phyloP scores from a whole-genome alignment of 2,113 vertebrate genomes.

The Ptychochromis oligacanthus region DNA sequence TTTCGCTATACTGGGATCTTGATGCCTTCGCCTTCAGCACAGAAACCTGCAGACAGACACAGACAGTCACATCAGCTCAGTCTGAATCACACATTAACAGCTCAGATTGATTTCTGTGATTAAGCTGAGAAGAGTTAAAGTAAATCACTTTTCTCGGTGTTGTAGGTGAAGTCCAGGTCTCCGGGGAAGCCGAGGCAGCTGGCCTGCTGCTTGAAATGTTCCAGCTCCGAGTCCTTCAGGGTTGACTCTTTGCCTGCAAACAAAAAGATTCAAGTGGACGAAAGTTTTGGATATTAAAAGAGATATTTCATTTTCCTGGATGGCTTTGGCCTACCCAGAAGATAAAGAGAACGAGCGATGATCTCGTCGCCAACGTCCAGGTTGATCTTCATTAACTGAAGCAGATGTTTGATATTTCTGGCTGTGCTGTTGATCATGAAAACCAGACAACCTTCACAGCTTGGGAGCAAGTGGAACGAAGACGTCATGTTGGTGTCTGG shows the following conservation, averaged over 20 bases:
- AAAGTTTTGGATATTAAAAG: not conserved
- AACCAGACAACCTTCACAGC: not conserved
- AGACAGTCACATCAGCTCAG: not conserved
- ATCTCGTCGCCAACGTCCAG: accelerated
- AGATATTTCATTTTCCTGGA: too few species aligned
- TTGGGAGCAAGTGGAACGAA: not conserved
- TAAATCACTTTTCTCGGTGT: conserved; percentile 29
- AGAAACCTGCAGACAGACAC: conserved; percentile 37
- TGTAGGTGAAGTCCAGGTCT: conserved; percentile 31
- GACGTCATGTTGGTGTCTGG: not conserved
- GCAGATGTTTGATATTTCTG: accelerated
- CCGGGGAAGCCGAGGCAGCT: conserved; percentile 40
- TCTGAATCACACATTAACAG: not conserved
- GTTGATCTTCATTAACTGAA: accelerated
- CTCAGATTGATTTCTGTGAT: not conserved
- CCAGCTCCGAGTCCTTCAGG: conserved; percentile 29
- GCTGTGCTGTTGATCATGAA: not conserved
- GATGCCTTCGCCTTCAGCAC: conserved; percentile 18
- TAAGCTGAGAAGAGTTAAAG: not conserved
- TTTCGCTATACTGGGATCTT: not conserved
- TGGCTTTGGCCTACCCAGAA: conserved; percentile 28
- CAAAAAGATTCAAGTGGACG: not conserved
- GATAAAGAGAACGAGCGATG: not conserved
- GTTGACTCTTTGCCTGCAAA: not conserved
- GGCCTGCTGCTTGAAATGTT: conserved; percentile 51